Evolutionary conservation across 2,113 vertebrate species (phyloP), one percentile per base, ranked within the genome.

Genomic region (Aptenodytes forsteri): DNA sequence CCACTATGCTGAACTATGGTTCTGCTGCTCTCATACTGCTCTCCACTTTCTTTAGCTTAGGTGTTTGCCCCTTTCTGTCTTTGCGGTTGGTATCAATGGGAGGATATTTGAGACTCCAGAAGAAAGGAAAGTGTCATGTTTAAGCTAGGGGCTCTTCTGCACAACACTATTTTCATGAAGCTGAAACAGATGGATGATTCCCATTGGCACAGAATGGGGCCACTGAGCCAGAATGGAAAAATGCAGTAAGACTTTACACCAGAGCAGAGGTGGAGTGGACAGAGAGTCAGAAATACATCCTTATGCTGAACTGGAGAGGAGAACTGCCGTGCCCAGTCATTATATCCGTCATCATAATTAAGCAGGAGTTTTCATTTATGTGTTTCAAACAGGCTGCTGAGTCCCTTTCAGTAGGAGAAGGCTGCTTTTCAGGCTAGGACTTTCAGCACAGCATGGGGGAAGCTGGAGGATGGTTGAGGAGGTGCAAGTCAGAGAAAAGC

Each of bases 1-100:
- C 50, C 8, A 1, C n/a, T 58, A 1, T 16, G 34, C 0, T 1
- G 61, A 89, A 3, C 52, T 44, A 14, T 0, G 1, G 27, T 82
- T 67, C n/a, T 89, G 26, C 52, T 91, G 47, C 55, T 93, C 7
- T 54, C 29, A 15, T 17, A 6, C 62, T 69, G 38, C 34, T 89
- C 42, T 92, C 36, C 25, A 5, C 19, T 88, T 79, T 40, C 47
- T 49, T 49, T 83, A 32, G 40, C 56, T 76, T 16, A 19, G 61
- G 27, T 38, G 21, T 78, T 83, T 55, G 20, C 5, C 6, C 8
- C 26, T 79, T 91, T 76, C 78, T 69, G 30, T 0, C 89, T 71
- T 76, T 70, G 75, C 12, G 16, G 6, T 44, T 76, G 61, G 26
- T 81, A 18, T 62, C 85, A 66, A 4, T 42, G 49, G 89, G 90